Base-by-base conservation (phyloP, 1,140 invertebrate genomes). In the Ridgeia piscesae region DNA sequence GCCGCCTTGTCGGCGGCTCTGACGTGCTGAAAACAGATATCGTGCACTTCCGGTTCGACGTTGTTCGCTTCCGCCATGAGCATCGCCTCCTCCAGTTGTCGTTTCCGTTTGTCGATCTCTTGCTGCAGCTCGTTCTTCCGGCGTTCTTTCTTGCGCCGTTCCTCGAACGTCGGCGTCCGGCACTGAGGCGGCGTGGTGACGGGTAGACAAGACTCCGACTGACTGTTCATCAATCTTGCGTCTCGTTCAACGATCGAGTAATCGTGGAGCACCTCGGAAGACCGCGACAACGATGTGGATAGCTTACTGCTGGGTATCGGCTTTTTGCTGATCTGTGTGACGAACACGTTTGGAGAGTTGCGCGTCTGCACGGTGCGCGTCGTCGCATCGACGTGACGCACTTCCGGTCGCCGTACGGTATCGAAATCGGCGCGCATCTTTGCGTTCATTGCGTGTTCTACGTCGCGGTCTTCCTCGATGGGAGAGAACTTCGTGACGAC, bases 11-110 rank as follows among this genome's bases (percentile, higher is more conserved):
- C 91, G 17, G 33, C 88, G 0, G 33, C 31, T n/a, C 91, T 48
- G 33, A 92, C 42, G 92, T 92, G 92, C 48, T 93, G 34, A 33
- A 88, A 34, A 33, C 92, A 42, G 17, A 58, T 88, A 48, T 92
- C 50, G 33, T 89, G 77, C 33, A 93, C 88, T 21, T 93, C 93
- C 33, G 33, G 91, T 34, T 48, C 27, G 1, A 91, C 42, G 34
- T 92, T 33, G 89, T 93, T 92, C 0, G 92, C 92, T 88, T 88
- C 88, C 17, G 88, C 93, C 27, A 88, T 33, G 33, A 93, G 91
- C 91, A 77, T 96, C 91, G 97, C 96, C 93, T 97, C 97, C 94
- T 97, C 97, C n/a, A 97, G 96, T 94, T 97, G 97, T 92, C 96
- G 96, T 91, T 97, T 96, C 6, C 97, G 94, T 50, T 97, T 95